Evolutionary conservation across 2,113 vertebrate species (phyloP).

Genomic region (Brachionichthys hirsutus): DNA sequence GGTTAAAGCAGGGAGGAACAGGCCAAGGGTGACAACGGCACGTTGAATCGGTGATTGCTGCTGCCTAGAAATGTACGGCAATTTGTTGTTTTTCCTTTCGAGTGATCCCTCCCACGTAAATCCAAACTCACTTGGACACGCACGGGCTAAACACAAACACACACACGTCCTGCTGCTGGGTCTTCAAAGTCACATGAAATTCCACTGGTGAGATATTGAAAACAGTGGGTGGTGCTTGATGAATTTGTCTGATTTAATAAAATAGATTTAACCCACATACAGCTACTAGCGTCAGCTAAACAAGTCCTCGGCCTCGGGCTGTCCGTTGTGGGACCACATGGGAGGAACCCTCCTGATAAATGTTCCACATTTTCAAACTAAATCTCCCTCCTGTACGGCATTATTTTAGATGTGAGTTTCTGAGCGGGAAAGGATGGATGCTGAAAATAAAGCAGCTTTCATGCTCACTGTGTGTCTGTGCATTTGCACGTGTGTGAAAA

Average conservation of each 20-base stretch:
- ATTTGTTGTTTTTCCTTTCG: background rate
- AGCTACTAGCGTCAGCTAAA: slow-evolving; percentile 28
- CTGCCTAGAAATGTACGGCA: slow-evolving; percentile 3
- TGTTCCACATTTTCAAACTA: slow-evolving; percentile 58
- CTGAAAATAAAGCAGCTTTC: slow-evolving; percentile 14
- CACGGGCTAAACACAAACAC: slow-evolving; percentile 16
- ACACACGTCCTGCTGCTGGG: background rate
- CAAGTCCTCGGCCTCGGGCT: slow-evolving; percentile 10
- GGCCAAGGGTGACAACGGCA: too few species aligned
- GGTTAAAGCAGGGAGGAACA: too few species aligned
- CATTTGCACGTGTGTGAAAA: slow-evolving; percentile 12
- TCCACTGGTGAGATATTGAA: too few species aligned
- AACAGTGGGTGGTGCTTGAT: too few species aligned
- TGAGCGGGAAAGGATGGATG: slow-evolving; percentile 21
- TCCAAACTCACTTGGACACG: slow-evolving; percentile 4
- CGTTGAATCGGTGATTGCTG: background rate
- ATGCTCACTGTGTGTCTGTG: background rate
- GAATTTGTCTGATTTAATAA: too few species aligned
- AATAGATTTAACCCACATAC: background rate
- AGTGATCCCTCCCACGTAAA: slow-evolving; percentile 11
- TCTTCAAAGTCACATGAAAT: too few species aligned
- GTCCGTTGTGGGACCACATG: slow-evolving; percentile 33
- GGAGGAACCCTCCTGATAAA: slow-evolving; percentile 60
- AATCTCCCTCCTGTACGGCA: slow-evolving; percentile 52
- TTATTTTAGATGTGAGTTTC: slow-evolving; percentile 51